Percentiles rank a stretch among this genome's conserved stretches.
phyloP scores from a whole-genome alignment of 2,113 vertebrate genomes.

The Xenopus borealis region DNA sequence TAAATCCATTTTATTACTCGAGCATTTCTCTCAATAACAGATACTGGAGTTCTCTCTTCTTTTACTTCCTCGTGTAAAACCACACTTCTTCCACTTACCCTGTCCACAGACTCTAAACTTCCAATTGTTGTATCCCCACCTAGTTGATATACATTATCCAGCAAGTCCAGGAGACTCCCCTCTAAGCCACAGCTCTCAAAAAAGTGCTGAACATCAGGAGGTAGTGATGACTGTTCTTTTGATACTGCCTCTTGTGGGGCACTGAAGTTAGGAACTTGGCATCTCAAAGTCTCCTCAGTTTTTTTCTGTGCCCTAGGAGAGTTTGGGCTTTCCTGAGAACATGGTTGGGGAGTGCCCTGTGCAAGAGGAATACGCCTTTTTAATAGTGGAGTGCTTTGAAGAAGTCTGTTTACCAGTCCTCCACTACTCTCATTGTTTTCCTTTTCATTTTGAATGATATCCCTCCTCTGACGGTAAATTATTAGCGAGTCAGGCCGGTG shows the following conservation, averaged over 20 bases:
- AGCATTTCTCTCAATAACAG: conserved; percentile 92
- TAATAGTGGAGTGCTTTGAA: conserved; percentile 78
- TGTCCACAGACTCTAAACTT: conserved; percentile 67
- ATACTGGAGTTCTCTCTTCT: conserved; percentile 73
- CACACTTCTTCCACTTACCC: conserved; percentile 62
- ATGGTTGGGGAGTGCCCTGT: conserved; percentile 42
- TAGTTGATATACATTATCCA: conserved; percentile 77
- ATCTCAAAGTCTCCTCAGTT: background rate
- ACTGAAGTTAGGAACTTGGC: conserved; percentile 31
- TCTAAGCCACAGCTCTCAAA: conserved; percentile 93
- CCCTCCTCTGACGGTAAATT: conserved; percentile 92
- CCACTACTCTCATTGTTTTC: conserved; percentile 76
- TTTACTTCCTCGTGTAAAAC: conserved; percentile 71
- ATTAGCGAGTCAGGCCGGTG: conserved; percentile 87
- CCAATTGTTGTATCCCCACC: conserved; percentile 75
- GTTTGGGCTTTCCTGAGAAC: conserved; percentile 55
- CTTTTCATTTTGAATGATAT: conserved; percentile 73
- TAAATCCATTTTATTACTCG: conserved; percentile 95
- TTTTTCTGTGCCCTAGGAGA: background rate
- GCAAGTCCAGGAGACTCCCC: conserved; percentile 77
- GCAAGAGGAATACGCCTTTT: conserved; percentile 49
- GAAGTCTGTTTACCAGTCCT: conserved; percentile 79
- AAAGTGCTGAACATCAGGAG: conserved; percentile 81
- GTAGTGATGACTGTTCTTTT: conserved; percentile 59
- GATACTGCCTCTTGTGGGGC: conserved; percentile 60